These are phyloP conservation scores for Leiothrix lutea DNA, from an alignment of 2,113 vertebrate genomes.

Conservation along the genomic window DNA sequence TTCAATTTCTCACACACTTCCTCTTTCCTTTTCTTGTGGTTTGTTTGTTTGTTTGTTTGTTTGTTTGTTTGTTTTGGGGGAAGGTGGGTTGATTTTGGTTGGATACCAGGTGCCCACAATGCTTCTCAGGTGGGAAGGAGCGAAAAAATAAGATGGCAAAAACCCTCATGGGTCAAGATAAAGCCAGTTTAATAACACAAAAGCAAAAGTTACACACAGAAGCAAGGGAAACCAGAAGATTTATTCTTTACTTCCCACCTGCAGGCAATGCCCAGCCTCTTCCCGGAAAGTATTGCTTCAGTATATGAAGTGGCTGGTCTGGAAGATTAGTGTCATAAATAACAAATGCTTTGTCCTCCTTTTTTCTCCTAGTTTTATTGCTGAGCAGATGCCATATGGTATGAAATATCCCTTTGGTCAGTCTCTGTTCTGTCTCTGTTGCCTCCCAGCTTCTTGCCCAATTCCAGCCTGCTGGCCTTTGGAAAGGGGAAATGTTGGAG, in stretches of 20 bases:
- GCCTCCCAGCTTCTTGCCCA: background rate
- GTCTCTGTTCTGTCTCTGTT: background rate
- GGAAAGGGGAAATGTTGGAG: background rate
- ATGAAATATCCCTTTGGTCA: background rate
- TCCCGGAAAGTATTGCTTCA: background rate
- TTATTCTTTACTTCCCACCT: background rate
- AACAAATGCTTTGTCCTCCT: background rate
- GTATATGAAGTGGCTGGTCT: fast-evolving
- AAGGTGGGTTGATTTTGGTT: background rate
- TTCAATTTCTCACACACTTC: background rate
- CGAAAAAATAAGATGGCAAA: background rate
- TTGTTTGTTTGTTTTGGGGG: background rate
- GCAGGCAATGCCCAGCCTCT: background rate
- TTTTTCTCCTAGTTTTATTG: background rate
- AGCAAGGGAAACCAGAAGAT: background rate
- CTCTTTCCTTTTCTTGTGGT: background rate
- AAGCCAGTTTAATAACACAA: background rate
- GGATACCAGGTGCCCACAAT: background rate
- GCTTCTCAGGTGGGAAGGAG: background rate
- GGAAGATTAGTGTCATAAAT: background rate
- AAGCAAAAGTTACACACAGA: background rate
- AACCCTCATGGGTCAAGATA: background rate
- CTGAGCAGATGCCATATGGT: background rate
- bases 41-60: too few relatives aligned
- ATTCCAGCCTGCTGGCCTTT: background rate